phyloP scores from a whole-genome alignment of 2,113 vertebrate species.

The Nycticryphes semicollaris region DNA sequence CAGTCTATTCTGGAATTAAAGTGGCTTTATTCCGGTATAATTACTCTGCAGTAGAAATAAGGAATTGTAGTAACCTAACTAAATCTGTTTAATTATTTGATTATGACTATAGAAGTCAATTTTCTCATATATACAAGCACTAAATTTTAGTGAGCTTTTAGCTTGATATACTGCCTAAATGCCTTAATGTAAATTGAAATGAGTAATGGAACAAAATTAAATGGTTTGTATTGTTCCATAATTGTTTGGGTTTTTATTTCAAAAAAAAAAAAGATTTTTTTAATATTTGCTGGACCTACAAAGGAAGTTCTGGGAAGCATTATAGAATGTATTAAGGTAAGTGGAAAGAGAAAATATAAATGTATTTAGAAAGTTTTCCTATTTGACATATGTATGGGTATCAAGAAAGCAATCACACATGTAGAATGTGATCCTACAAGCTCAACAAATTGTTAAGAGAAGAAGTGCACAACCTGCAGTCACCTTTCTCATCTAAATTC shows the following conservation, averaged over 20 bases:
- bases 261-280: neutral
- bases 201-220: neutral
- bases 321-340: neutral
- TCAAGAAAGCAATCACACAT: neutral
- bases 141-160: slow-evolving; percentile 16
- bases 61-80: neutral
- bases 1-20: slow-evolving; percentile 12
- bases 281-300: neutral
- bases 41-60: neutral
- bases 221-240: neutral
- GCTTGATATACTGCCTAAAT: neutral
- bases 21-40: slow-evolving; percentile 36
- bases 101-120: neutral
- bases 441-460: neutral
- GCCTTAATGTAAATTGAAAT: neutral
- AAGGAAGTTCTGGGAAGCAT: neutral
- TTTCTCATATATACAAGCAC: neutral
- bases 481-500: slow-evolving; percentile 34
- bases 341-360: neutral
- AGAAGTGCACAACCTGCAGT: neutral
- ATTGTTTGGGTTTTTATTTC: neutral
- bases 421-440: neutral
- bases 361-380: neutral
- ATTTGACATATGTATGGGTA: neutral
- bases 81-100: slow-evolving; percentile 26